Evolutionary conservation across 2,888 invertebrate species (phyloP).

Genomic region (Yponomeuta evonymella): DNA sequence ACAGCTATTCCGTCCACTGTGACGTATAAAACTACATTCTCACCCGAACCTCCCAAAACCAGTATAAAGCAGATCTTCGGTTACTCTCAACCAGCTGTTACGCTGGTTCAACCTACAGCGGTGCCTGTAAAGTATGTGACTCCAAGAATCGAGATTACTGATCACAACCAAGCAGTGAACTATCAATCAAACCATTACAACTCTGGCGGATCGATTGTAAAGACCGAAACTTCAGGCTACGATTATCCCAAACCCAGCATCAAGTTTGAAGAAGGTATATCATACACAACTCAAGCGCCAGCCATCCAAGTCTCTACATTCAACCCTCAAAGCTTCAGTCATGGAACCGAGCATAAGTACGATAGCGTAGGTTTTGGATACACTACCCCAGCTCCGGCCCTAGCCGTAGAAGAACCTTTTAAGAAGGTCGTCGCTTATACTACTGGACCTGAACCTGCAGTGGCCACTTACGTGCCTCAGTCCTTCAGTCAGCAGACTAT

Average conservation of each 20-base stretch:
- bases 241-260: constrained; percentile 52
- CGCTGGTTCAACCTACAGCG: constrained; percentile 57
- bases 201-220: not conserved
- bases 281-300: constrained; percentile 49
- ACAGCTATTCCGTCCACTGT: constrained; percentile 48
- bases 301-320: constrained; percentile 49
- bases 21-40: constrained; percentile 55
- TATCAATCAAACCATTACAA: constrained; percentile 31
- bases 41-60: constrained; percentile 55
- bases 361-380: constrained; percentile 49
- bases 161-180: constrained; percentile 46
- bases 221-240: constrained; percentile 33
- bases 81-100: constrained; percentile 58
- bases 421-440: constrained; percentile 62
- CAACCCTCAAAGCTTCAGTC: constrained; percentile 50
- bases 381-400: constrained; percentile 42
- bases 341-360: constrained; percentile 51
- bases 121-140: constrained; percentile 42
- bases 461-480: constrained; percentile 26
- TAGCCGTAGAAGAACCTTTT: constrained; percentile 54
- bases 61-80: constrained; percentile 65
- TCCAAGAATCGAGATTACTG: constrained; percentile 43
- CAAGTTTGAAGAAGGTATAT: constrained; percentile 55
- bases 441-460: constrained; percentile 52
- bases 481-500: constrained; percentile 31